Conservation (phyloP, 2,888 invertebrate genomes). For the Leptinotarsa haldemani region DNA sequence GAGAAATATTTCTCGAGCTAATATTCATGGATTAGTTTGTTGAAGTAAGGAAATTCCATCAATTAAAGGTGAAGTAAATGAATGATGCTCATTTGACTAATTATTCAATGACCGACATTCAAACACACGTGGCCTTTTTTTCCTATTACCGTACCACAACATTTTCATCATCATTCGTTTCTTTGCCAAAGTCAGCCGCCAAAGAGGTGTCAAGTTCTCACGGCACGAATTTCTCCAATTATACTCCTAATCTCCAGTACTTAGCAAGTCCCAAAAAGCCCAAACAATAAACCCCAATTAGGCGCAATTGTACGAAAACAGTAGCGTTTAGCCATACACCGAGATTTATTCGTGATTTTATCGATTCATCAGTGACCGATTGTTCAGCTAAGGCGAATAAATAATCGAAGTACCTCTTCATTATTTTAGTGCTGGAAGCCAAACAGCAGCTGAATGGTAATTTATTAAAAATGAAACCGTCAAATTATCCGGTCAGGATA, state of each 20-base stretch:
- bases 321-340: slow-evolving; percentile 31
- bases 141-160: no score
- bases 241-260: background rate
- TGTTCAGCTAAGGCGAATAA: slow-evolving; percentile 32
- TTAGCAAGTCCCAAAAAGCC: slow-evolving; percentile 1
- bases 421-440: slow-evolving; percentile 39
- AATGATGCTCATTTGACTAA: no score
- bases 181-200: no score
- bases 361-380: slow-evolving; percentile 39
- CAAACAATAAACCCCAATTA: slow-evolving; percentile 27
- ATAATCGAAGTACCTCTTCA: slow-evolving; percentile 37
- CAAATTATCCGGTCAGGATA: slow-evolving; percentile 28
- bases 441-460: slow-evolving; percentile 37
- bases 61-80: no score
- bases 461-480: slow-evolving; percentile 41
- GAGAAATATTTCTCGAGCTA: no score
- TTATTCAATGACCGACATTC: no score
- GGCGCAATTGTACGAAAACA: slow-evolving; percentile 32
- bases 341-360: slow-evolving; percentile 37
- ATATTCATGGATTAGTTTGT: no score
- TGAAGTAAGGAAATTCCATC: no score
- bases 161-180: no score
- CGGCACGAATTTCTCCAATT: background rate
- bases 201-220: background rate
- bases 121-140: no score